Evolutionary conservation across 2,113 vertebrate genomes (phyloP), one percentile per base, ranked within the genome.

Genomic region (Semicossyphus pulcher): DNA sequence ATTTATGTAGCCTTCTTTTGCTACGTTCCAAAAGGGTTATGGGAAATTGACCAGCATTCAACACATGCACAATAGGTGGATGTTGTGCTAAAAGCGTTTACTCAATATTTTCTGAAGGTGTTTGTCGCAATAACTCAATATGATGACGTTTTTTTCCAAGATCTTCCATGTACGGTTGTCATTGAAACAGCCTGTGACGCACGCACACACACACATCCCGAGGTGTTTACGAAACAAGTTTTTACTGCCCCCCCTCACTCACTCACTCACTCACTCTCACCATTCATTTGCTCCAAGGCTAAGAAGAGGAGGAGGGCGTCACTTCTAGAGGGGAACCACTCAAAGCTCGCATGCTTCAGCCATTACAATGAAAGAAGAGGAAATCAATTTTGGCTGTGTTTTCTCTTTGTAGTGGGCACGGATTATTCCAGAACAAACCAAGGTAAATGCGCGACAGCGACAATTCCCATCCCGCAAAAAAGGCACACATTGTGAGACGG

Each of bases 321-420:
- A 66, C 66, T 69, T 84, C n/a, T 64, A 80, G 70, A 59, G 76
- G 41, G 64, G 53, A 89, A 78, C 61, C 86, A 76, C 76, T 88
- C 63, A 70, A 81, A 76, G 52, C 66, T 66, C 62, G 67, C 76
- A 82, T 77, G 61, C 77, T 81, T 72, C 66, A 69, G 59, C 77
- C 16, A 32, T 61, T 44, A 76, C 45, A 89, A 89, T 77, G 70
- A 79, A 54, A 54, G 58, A 87, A 78, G 57, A 75, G 62, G 53
- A 87, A 89, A 91, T 90, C 85, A 87, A 86, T 89, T 88, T 87
- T 56, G 65, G 42, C 65, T 73, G 70, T 78, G 80, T 78, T 78
- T 79, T 57, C n/a, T 29, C 14, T 52, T 8, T 75, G 56, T 37
- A 62, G 52, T 60, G 64, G 80, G 64, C 37, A 44, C 58, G 56